These are phyloP conservation scores for Phymanthus crucifer DNA, from an alignment of 92 coral and sea anemone genomes.

Conservation along the genomic window DNA sequence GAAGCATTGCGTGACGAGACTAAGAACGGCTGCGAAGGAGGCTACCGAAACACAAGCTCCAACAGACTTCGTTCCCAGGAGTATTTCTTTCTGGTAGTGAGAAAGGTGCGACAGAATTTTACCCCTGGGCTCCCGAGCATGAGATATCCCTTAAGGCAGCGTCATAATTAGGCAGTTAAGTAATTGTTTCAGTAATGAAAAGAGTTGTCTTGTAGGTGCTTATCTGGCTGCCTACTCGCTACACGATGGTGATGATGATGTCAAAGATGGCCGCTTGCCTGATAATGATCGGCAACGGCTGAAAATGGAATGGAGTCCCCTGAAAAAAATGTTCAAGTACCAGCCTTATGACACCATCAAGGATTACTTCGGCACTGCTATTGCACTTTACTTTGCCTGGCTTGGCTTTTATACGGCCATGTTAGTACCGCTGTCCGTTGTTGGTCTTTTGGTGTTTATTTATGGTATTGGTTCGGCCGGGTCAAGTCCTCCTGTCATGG, in stretches of 20 bases:
- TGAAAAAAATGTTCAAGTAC: conserved; percentile 65
- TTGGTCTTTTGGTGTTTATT: conserved; percentile 70
- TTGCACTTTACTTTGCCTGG: conserved; percentile 87
- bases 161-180: too few relatives aligned
- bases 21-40: too few relatives aligned
- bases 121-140: too few relatives aligned
- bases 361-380: conserved; percentile 85
- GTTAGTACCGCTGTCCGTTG: conserved; percentile 73
- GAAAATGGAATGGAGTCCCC: conserved; percentile 83
- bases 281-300: conserved; percentile 79
- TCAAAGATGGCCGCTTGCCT: conserved; percentile 43
- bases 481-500: conserved; percentile 63
- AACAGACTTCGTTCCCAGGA: too few relatives aligned
- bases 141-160: too few relatives aligned
- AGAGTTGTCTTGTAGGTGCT: conserved; percentile 27
- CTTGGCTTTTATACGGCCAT: conserved; percentile 85
- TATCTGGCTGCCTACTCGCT: conserved; percentile 77
- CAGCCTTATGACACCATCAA: conserved; percentile 82
- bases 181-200: not conserved
- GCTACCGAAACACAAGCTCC: too few relatives aligned
- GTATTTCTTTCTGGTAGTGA: too few relatives aligned
- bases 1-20: too few relatives aligned
- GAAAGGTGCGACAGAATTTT: too few relatives aligned
- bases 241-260: conserved; percentile 71
- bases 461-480: conserved; percentile 69